Base-by-base conservation (phyloP, 2,797 vertebrate species). In the Microchirus variegatus region DNA sequence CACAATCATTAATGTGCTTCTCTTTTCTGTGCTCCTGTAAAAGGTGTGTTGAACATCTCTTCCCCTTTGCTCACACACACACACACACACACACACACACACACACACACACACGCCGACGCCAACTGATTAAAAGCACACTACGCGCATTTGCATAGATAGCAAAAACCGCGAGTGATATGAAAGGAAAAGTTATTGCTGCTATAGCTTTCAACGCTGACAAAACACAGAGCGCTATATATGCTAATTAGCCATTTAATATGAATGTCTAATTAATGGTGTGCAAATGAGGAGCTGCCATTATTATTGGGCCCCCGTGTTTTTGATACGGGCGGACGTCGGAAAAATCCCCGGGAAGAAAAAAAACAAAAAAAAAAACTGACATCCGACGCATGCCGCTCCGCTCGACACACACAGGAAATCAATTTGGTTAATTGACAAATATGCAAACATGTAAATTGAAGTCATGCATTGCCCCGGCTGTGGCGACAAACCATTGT, bases 401-500 rank as follows among this genome's bases (percentile, higher is more conserved):
- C 64, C 5, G 31, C 73, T 60, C 73, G 42, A 18, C 68, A 75
- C 69, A 79, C 74, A 60, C 77, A 83, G 81, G 79, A 90, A 92
- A 92, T 92, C 90, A 87, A 90, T 91, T 92, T 87, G 85, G 84
- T 91, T 93, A 93, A 92, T 90, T 92, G 88, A 90, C 90, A 91
- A 92, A 93, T 91, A 91, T 92, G 89, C 87, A 92, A 92, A 93
- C 90, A 86, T 84, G 85, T 78, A 82, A 88, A 89, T 87, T 84
- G 77, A 78, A 89, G 74, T 71, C 65, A 63, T 66, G 71, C 75
- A 69, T 59, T 65, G 72, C 77, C 65, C 51, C 60, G 81, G 67
- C 84, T 70, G 45, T 58, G 50, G 65, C 70, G 73, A 63, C 77
- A 75, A 43, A 48, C 69, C 63, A 67, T 75, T 78, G 85, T 81